Evolutionary conservation across 2,888 invertebrate species (phyloP), one percentile per base, ranked within the genome.

Genomic region (Polymixis flavicincta): DNA sequence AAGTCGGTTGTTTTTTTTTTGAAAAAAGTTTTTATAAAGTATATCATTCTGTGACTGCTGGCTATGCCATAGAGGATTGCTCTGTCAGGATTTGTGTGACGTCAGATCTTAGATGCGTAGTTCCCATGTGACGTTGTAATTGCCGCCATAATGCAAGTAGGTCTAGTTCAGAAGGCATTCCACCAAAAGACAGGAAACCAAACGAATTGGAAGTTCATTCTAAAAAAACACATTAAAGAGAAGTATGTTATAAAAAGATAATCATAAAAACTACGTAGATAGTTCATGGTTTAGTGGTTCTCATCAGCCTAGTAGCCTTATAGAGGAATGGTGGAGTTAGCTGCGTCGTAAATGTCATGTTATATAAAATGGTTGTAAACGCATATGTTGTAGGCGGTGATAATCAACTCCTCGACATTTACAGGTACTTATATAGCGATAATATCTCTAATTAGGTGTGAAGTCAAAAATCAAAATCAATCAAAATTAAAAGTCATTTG

Each of bases 321-420:
- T 63, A 75, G 52, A 73, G 54, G 9, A 17, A 17, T 55, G 64
- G 32, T 42, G 55, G 9, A 52, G 50, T 74, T 42, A 64, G 14
- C 22, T 13, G 37, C 28, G 32, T 78, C 66, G 32, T 78, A 67
- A 78, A 78, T 45, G 14, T 52, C 55, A 64, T 37, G 25, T 3
- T 13, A 17, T 25, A 60, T 25, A 78, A 61, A 61, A 66, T 66
- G 22, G 60, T 48, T 3, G 25, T 60, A 48, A 19, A 55, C 11
- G 2, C n/a, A 25, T 11, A 48, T 50, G 60, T 32, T 42, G 59
- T 52, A 42, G 37, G 37, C n/a, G 52, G 28, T 63, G 50, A 50
- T 55, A 19, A 67, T 57, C 22, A 63, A 52, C 19, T 0, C 22
- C 25, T 57, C 50, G 57, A n/a, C 22, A 32, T 8, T 17, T 45